Base-by-base conservation (phyloP, 1,140 invertebrate species). In the Frieseomelitta varia region DNA sequence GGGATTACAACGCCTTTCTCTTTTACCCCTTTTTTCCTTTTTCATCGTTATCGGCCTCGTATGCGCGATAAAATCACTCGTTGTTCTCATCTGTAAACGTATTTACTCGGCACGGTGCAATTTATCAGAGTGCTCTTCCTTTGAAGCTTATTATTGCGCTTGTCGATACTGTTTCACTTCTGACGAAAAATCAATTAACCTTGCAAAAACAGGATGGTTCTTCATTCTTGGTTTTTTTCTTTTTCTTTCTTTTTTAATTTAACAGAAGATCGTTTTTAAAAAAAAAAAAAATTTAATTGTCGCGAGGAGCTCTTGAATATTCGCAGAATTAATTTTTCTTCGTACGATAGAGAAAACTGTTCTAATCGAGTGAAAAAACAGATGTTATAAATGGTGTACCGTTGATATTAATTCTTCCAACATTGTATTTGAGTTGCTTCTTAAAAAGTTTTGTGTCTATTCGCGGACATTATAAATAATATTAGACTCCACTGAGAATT, bases 1-100 rank as follows among this genome's bases (percentile, higher is more conserved):
- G 27, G 77, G 76, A 71, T 84, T 84, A 84, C 75, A 30, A 58
- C 75, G n/a, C 34, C 34, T n/a, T 6, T 6, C 63, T 63, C 51
- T 34, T 67, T 8, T 19, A 17, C 15, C n/a, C 17, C 17, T 17
- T 17, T 15, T 6, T 24, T 10, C 39, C 34, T 73, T 53, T 39
- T 76, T 11, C 14, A 17, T 71, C 34, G 67, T 79, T 47, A 81
- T 81, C 69, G 69, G 19, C 21, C 53, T 34, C 55, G 21, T 39
- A 14, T 11, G 24, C 34, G 10, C 19, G 55, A 80, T 53, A 30
- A 51, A 56, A 17, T 19, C 19, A 47, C 61, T 56, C 58, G 8
- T 21, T 55, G 15, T 2, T 61, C 47, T 63, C n/a, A 15, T 61
- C 19, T 30, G 17, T 53, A 19, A 21, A 55, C 55, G 19, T 51